Conservation (phyloP, 2,113 vertebrate species). For the Daphoenositta chrysoptera region DNA sequence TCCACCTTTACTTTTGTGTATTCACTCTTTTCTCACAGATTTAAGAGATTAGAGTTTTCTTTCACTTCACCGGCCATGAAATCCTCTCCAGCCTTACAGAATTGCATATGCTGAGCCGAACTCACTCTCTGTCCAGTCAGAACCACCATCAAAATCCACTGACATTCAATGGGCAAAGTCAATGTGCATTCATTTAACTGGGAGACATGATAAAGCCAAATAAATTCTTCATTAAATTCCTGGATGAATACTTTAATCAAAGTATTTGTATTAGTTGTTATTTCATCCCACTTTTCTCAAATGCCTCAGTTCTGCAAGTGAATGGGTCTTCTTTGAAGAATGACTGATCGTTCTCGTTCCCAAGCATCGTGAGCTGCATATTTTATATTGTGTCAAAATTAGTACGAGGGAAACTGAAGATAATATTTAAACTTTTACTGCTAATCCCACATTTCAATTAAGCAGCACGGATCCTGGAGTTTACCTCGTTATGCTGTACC, state of each 20-base stretch:
- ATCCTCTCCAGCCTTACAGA: background rate
- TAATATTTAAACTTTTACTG: background rate
- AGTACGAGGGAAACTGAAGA: background rate
- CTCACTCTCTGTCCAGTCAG: rapidly evolving
- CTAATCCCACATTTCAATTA: background rate
- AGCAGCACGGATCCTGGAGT: background rate
- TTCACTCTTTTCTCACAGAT: background rate
- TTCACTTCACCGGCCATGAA: background rate
- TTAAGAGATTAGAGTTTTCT: background rate
- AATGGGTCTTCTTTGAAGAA: background rate
- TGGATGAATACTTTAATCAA: background rate
- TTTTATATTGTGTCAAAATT: background rate
- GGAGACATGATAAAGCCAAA: rapidly evolving
- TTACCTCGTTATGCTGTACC: background rate
- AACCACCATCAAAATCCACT: background rate
- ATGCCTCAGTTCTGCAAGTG: background rate
- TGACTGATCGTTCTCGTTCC: background rate
- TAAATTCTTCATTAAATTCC: background rate
- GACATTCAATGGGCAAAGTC: background rate
- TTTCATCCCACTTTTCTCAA: background rate
- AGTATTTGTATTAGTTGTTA: background rate
- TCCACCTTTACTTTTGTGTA: background rate
- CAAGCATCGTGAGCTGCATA: background rate
- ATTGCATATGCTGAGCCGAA: background rate
- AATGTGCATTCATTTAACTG: rapidly evolving